Conservation (phyloP, 1,140 invertebrate species). For the Idris sp. region DNA sequence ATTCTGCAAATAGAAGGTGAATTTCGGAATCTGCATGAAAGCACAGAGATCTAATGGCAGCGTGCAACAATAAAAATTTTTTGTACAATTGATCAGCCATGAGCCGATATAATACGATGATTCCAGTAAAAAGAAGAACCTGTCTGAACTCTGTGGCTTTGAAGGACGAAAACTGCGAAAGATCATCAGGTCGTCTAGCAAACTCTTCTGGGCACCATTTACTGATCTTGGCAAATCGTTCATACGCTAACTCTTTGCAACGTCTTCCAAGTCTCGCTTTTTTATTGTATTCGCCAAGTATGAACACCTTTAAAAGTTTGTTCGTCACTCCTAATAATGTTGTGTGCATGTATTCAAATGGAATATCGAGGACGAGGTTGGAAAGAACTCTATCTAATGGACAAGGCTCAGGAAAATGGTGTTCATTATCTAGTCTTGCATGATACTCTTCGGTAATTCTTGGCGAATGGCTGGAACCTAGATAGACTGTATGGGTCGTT, state of each 20-base stretch:
- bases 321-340: constrained; percentile 11
- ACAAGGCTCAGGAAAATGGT: constrained; percentile 46
- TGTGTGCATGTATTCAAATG: constrained; percentile 35
- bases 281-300: constrained; percentile 18
- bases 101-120: neutral
- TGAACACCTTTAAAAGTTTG: constrained; percentile 1
- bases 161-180: constrained; percentile 6
- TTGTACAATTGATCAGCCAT: neutral
- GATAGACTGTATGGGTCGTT: constrained; percentile 21
- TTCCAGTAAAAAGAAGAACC: constrained; percentile 14
- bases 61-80: constrained; percentile 10
- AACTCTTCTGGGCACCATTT: constrained; percentile 9
- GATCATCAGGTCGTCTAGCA: constrained; percentile 6
- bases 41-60: constrained; percentile 13
- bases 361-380: constrained; percentile 4
- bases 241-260: neutral
- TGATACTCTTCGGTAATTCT: constrained; percentile 35
- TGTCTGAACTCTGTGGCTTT: constrained; percentile 21
- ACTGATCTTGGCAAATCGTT: constrained; percentile 7
- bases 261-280: neutral
- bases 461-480: constrained; percentile 5
- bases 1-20: constrained; percentile 13
- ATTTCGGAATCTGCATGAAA: constrained; percentile 13
- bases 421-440: constrained; percentile 48
- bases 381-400: constrained; percentile 4